Conservation (phyloP, 1,140 invertebrate species). For the Harpegnathos saltator region DNA sequence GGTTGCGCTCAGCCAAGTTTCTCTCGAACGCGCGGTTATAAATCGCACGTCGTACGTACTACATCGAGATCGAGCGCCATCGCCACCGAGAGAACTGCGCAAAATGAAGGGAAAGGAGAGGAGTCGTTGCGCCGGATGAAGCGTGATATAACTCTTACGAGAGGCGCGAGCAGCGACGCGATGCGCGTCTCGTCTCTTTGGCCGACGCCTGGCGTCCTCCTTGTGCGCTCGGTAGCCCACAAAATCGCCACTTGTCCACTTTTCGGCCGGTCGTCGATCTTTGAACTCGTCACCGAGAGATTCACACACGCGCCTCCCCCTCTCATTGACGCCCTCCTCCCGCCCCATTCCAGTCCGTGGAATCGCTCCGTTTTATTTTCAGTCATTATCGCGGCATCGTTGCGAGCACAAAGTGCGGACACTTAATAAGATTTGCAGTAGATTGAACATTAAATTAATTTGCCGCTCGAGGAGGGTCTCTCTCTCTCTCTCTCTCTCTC, state of each 20-base stretch:
- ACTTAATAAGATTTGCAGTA: too few species aligned
- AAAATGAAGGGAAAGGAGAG: neutral
- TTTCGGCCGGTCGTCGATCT: neutral
- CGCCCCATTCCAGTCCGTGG: too few species aligned
- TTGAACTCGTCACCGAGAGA: neutral
- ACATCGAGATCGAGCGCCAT: neutral
- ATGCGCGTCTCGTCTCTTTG: too few species aligned
- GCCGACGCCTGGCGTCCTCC: too few species aligned
- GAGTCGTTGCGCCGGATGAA: neutral
- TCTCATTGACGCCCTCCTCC: too few species aligned
- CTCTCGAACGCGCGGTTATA: too few species aligned
- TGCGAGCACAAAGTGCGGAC: neutral
- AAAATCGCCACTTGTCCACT: neutral
- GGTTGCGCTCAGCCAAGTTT: constrained; percentile 9
- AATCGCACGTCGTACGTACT: neutral
- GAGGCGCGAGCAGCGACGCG: neutral
- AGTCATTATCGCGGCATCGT: too few species aligned
- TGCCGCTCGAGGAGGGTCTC: too few species aligned
- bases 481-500: too few species aligned
- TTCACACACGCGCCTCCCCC: neutral
- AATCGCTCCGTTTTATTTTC: too few species aligned
- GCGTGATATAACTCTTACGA: neutral
- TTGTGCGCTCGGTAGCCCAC: too few species aligned
- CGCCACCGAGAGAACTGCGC: neutral
- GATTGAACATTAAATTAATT: neutral